Evolutionary conservation across 23 tunicate genomes (phyloP).

Genomic region (Styela clava): DNA sequence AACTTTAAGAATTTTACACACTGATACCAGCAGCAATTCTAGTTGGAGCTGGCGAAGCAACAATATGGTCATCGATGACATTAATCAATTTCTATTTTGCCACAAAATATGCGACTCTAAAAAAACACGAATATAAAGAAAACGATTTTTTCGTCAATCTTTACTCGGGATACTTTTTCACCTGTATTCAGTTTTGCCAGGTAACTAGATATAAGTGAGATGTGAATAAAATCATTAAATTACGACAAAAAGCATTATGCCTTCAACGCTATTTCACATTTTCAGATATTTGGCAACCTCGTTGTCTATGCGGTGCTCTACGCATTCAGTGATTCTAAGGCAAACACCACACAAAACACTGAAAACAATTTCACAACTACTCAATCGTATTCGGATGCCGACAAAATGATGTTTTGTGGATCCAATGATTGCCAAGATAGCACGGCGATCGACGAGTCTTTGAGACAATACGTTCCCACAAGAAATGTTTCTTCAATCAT

Average conservation of each 20-base stretch:
- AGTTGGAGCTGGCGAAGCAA: conserved; percentile 23
- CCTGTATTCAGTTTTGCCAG: background rate
- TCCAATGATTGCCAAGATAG: background rate
- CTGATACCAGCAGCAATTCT: conserved; percentile 29
- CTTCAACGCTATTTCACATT: no score
- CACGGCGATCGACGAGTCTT: background rate
- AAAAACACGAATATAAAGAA: background rate
- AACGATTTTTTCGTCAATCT: background rate
- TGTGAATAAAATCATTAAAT: no score
- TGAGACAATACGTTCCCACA: conserved; percentile 7
- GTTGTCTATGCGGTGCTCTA: background rate
- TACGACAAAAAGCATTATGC: no score
- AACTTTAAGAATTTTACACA: conserved; percentile 19
- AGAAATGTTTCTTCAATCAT: background rate
- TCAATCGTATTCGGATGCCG: background rate
- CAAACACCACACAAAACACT: background rate
- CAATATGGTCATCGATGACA: conserved; percentile 20
- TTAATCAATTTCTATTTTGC: conserved; percentile 19
- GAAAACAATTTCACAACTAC: background rate
- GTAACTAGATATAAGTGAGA: background rate
- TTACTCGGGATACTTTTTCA: conserved; percentile 8
- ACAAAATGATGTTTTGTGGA: background rate
- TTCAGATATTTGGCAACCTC: conserved; percentile 3
- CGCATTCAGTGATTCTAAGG: background rate
- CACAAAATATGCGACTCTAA: background rate